Percentiles rank a stretch among this genome's conserved stretches.
Conservation (phyloP, 2,797 vertebrate species). For the Cyclopterus lumpus region DNA sequence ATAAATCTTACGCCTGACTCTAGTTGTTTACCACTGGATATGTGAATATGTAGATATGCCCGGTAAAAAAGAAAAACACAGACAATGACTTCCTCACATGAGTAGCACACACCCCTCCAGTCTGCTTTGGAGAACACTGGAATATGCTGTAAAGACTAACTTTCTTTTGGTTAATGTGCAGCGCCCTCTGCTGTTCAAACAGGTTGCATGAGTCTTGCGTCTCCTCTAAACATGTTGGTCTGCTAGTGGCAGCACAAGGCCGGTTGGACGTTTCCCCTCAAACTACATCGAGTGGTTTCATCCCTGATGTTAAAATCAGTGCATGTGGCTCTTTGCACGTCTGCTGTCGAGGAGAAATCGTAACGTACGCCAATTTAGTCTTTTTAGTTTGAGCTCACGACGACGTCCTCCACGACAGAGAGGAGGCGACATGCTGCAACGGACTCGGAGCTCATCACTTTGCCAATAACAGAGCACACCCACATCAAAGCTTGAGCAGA, state of each 20-base stretch:
- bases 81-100: background rate
- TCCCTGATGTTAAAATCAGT: background rate
- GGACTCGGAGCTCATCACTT: constrained; percentile 6
- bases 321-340: background rate
- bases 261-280: background rate
- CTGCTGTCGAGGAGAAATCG: background rate
- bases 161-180: constrained; percentile 42
- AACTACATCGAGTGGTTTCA: background rate
- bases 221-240: constrained; percentile 9
- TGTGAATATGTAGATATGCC: background rate
- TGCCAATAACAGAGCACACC: constrained; percentile 6
- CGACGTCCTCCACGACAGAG: background rate
- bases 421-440: constrained; percentile 2
- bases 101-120: background rate
- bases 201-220: background rate
- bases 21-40: background rate
- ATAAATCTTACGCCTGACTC: background rate
- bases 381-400: background rate
- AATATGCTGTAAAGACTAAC: constrained; percentile 1
- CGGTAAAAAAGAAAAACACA: background rate
- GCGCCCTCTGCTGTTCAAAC: constrained; percentile 73
- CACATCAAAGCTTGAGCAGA: constrained; percentile 20
- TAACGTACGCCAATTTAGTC: background rate
- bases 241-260: constrained; percentile 46
- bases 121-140: constrained; percentile 5